Percentiles rank a stretch among this genome's conserved stretches.
These are phyloP conservation scores for Platyrinchus mystaceus DNA, from an alignment of 2,797 vertebrate genomes.

Conservation along the genomic window DNA sequence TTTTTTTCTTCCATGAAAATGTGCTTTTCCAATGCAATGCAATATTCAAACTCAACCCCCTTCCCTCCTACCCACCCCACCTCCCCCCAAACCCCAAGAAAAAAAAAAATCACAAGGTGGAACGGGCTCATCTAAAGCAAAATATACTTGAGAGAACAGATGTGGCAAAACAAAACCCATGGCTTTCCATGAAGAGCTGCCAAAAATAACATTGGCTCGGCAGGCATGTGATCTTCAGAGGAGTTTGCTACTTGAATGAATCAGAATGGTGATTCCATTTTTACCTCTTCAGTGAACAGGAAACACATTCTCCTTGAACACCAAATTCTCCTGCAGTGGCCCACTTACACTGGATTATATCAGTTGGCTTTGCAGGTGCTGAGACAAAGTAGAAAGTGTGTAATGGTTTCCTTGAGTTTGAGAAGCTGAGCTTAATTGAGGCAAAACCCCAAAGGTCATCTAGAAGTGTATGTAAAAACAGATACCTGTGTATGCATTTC, in stretches of 20 bases:
- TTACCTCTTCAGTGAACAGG: conserved; percentile 61
- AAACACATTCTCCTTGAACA: conserved; percentile 49
- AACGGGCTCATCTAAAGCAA: conserved; percentile 49
- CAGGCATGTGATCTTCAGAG: conserved; percentile 67
- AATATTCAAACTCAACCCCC: background rate
- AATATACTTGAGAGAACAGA: conserved; percentile 64
- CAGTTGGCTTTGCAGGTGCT: conserved; percentile 37
- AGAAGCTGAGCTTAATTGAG: background rate
- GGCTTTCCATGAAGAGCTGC: conserved; percentile 66
- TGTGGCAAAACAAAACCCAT: conserved; percentile 68
- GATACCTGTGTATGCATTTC: background rate
- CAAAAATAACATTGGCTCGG: conserved; percentile 69
- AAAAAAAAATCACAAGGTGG: conserved; percentile 20
- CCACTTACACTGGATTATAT: conserved; percentile 7
- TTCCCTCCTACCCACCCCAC: background rate
- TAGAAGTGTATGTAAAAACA: background rate
- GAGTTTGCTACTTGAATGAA: conserved; percentile 62
- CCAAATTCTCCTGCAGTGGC: conserved; percentile 36
- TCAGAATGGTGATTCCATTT: conserved; percentile 68
- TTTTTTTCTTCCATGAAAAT: conserved; percentile 43
- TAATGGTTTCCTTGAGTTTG: background rate
- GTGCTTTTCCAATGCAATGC: conserved; percentile 18
- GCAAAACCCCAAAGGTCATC: background rate
- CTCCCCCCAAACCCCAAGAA: background rate
- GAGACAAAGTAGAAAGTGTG: background rate